These are phyloP conservation scores for Dryas iulia DNA, from an alignment of 1,140 invertebrate species.

Conservation along the genomic window DNA sequence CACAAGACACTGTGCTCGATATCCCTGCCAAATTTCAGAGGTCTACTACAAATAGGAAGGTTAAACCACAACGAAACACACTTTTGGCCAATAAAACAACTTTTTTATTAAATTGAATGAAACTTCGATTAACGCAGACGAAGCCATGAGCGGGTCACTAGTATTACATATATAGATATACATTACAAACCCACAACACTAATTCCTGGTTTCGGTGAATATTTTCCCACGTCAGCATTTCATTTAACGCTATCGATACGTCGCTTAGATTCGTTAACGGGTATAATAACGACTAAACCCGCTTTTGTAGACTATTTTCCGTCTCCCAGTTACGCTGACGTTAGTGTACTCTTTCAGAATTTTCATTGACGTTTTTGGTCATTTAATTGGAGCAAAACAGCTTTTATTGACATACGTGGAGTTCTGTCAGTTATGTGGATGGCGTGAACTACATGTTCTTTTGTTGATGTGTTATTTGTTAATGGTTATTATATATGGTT, in stretches of 20 bases:
- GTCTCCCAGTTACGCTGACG: conserved; percentile 13
- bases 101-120: too few relatives aligned
- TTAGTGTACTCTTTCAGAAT: background rate
- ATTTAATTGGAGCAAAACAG: conserved; percentile 4
- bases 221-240: conserved; percentile 19
- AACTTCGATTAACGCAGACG: too few relatives aligned
- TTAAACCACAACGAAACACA: too few relatives aligned
- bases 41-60: too few relatives aligned
- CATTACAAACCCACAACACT: conserved; percentile 9
- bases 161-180: background rate
- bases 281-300: conserved; percentile 18
- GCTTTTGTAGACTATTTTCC: conserved; percentile 13
- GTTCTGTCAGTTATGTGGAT: background rate
- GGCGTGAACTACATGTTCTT: background rate
- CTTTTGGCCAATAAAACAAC: too few relatives aligned
- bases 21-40: too few relatives aligned
- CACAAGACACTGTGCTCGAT: too few relatives aligned
- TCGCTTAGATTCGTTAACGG: conserved; percentile 21
- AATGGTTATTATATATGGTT: too few relatives aligned
- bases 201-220: conserved; percentile 9
- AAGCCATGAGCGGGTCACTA: too few relatives aligned
- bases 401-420: background rate
- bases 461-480: too few relatives aligned
- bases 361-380: conserved; percentile 6
- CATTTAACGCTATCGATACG: conserved; percentile 17